A percentile compares a stretch with the other conserved stretches of the same genome.
These are phyloP conservation scores for Phenganax stokvisi DNA, from an alignment of 92 coral and sea anemone species.

Conservation along the genomic window DNA sequence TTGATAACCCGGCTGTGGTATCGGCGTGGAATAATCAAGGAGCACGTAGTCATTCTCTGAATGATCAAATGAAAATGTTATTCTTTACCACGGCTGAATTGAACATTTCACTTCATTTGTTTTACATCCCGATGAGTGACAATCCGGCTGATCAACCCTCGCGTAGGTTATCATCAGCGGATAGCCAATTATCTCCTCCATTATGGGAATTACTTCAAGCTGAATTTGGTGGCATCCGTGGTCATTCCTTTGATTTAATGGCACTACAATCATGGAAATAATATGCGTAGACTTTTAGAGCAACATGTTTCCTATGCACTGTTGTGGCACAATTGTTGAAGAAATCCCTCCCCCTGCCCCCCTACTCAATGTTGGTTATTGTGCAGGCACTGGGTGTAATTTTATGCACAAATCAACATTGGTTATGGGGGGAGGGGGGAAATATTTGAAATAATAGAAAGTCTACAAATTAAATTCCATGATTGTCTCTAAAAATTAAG, in stretches of 20 bases:
- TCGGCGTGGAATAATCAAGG: conserved; percentile 25
- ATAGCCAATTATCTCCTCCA: conserved; percentile 27
- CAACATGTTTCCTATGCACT: too few species aligned
- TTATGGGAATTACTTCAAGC: conserved; percentile 33
- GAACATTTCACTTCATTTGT: conserved; percentile 21
- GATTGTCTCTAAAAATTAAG: too few species aligned
- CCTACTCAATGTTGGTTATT: too few species aligned
- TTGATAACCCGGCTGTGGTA: conserved; percentile 23
- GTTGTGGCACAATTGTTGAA: too few species aligned
- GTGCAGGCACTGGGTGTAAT: too few species aligned
- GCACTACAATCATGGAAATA: neutral
- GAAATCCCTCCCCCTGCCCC: too few species aligned
- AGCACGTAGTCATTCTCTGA: conserved; percentile 17
- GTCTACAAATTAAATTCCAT: too few species aligned
- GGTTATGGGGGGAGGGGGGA: too few species aligned
- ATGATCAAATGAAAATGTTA: conserved; percentile 16
- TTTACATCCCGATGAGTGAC: conserved; percentile 25
- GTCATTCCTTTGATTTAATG: conserved; percentile 1
- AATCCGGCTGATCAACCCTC: conserved; percentile 57
- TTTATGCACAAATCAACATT: too few species aligned
- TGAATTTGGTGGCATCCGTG: conserved; percentile 32
- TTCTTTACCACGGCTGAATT: conserved; percentile 32
- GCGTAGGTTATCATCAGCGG: conserved; percentile 19
- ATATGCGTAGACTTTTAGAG: too few species aligned
- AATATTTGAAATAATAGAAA: too few species aligned